A percentile compares a stretch with the other conserved stretches of the same genome.
phyloP scores from a whole-genome alignment of 2,113 vertebrate species.

The Gasterosteus aculeatus region DNA sequence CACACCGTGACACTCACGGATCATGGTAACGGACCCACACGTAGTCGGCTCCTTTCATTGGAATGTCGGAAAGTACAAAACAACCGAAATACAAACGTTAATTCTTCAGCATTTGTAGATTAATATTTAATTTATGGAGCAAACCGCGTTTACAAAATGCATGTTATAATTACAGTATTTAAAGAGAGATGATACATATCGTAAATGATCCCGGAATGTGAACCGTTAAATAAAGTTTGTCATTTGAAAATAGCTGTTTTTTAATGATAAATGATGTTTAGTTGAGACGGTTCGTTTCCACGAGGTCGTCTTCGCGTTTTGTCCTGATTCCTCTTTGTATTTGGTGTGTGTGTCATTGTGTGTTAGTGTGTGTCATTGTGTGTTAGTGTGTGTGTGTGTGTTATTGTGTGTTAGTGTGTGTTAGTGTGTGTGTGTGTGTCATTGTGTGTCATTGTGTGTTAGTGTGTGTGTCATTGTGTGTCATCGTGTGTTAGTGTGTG shows the following conservation, averaged over 20 bases:
- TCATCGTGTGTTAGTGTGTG: not conserved
- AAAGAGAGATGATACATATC: not conserved
- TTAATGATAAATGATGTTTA: not conserved
- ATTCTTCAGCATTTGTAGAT: not conserved
- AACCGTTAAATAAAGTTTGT: not conserved
- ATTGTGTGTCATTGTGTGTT: no score
- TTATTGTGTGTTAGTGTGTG: no score
- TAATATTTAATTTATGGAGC: not conserved
- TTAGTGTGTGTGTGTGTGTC: no score
- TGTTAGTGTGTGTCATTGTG: slow-evolving; percentile 5
- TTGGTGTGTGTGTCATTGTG: slow-evolving; percentile 1
- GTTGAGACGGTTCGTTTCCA: no score
- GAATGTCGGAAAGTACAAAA: no score
- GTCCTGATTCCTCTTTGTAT: not conserved
- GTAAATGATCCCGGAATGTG: not conserved
- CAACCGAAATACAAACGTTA: no score
- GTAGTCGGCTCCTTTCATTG: no score
- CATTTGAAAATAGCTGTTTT: not conserved
- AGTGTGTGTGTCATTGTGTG: slow-evolving; percentile 11
- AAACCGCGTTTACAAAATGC: no score
- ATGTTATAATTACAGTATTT: no score
- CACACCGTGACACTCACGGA: no score
- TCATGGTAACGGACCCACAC: no score
- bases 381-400: not conserved
- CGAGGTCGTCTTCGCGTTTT: no score